Evolutionary conservation across 2,113 vertebrate genomes (phyloP).

Genomic region (Oxygymnocypris stewartii): DNA sequence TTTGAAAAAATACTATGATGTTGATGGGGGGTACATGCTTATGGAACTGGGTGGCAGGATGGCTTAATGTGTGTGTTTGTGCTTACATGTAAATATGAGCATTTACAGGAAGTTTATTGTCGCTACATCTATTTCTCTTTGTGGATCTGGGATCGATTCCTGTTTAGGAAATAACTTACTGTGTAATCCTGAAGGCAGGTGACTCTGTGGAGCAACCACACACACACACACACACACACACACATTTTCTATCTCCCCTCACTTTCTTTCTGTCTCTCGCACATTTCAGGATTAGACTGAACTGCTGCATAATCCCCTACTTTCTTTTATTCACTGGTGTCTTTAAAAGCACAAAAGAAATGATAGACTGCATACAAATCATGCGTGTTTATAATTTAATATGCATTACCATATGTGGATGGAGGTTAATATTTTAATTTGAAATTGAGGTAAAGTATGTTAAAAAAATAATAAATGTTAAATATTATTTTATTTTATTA

Average conservation of each 20-base stretch:
- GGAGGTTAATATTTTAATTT: neutral
- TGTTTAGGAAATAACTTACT: slow-evolving; percentile 23
- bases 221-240: slow-evolving; percentile 23
- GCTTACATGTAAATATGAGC: slow-evolving; percentile 11
- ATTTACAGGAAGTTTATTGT: slow-evolving; percentile 31
- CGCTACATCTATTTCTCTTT: slow-evolving; percentile 1
- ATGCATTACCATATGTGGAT: neutral
- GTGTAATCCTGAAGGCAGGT: slow-evolving; percentile 28
- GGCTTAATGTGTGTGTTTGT: slow-evolving; percentile 12
- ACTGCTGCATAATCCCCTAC: slow-evolving; percentile 38
- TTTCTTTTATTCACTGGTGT: slow-evolving; percentile 10
- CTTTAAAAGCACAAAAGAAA: slow-evolving; percentile 32
- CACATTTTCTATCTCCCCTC: neutral
- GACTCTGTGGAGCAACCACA: neutral
- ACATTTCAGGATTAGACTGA: slow-evolving; percentile 40
- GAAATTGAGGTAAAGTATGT: neutral
- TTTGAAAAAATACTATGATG: too few species aligned
- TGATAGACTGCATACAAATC: slow-evolving; percentile 28
- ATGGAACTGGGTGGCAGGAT: slow-evolving; percentile 1
- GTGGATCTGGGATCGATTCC: slow-evolving; percentile 11
- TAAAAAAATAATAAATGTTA: neutral
- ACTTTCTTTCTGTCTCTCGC: neutral
- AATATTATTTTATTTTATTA: neutral
- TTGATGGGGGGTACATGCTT: neutral
- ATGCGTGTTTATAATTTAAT: neutral